Conservation (phyloP, 2,888 invertebrate genomes). For the Drosophila pegasa region DNA sequence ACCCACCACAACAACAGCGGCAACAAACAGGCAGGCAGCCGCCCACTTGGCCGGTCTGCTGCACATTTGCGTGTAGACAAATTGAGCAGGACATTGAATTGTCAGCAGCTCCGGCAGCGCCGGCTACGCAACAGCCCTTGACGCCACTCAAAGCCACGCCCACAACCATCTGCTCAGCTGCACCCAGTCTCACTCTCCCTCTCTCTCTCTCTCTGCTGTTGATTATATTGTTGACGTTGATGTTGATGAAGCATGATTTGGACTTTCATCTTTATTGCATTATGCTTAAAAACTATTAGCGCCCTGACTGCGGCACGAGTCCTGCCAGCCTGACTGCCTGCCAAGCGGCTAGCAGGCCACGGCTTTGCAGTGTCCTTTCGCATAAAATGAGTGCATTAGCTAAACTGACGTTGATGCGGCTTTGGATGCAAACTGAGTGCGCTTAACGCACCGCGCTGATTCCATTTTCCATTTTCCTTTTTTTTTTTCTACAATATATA, state of each 20-base stretch:
- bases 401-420: slow-evolving; percentile 60
- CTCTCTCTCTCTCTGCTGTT: slow-evolving; percentile 44
- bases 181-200: slow-evolving; percentile 5
- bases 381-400: slow-evolving; percentile 61
- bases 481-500: no score
- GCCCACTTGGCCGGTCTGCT: slow-evolving; percentile 27
- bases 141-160: slow-evolving; percentile 42
- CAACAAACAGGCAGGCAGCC: slow-evolving; percentile 52
- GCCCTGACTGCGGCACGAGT: slow-evolving; percentile 39
- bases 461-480: slow-evolving; percentile 27
- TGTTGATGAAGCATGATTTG: slow-evolving; percentile 80
- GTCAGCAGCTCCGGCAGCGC: slow-evolving; percentile 59
- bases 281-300: slow-evolving; percentile 82
- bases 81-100: slow-evolving; percentile 81
- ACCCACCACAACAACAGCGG: slow-evolving; percentile 7
- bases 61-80: slow-evolving; percentile 76
- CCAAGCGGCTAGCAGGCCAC: not conserved
- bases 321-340: slow-evolving; percentile 18
- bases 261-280: slow-evolving; percentile 81
- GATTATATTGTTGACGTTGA: slow-evolving; percentile 81
- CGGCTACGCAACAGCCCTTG: slow-evolving; percentile 67
- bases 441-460: slow-evolving; percentile 32
- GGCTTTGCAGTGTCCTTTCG: slow-evolving; percentile 24
- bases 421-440: slow-evolving; percentile 21
- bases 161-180: slow-evolving; percentile 16